These are phyloP conservation scores for Podotricha telesiphe DNA, from an alignment of 2,888 invertebrate genomes.

Conservation along the genomic window DNA sequence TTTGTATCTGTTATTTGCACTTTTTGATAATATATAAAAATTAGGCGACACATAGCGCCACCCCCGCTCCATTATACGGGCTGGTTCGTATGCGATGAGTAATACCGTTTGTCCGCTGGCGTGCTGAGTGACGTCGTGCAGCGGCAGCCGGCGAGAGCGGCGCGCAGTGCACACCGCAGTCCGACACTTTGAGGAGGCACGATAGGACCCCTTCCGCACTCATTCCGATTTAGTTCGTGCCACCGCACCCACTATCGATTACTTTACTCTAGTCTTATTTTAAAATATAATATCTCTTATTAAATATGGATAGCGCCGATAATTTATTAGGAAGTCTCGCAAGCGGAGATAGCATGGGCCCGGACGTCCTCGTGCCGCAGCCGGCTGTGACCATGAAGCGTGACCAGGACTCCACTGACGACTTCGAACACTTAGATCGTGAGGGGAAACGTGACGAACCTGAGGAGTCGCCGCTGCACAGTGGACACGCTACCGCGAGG, in stretches of 20 bases:
- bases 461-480: constrained; percentile 62
- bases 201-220: constrained; percentile 64
- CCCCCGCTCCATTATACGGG: constrained; percentile 53
- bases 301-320: constrained; percentile 69
- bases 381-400: constrained; percentile 69
- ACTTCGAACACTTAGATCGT: constrained; percentile 89
- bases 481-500: constrained; percentile 51
- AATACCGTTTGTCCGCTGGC: constrained; percentile 67
- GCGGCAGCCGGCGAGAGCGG: constrained; percentile 57
- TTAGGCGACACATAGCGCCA: constrained; percentile 53
- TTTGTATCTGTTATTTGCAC: constrained; percentile 8
- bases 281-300: constrained; percentile 46
- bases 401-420: constrained; percentile 88
- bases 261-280: constrained; percentile 49
- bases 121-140: constrained; percentile 77
- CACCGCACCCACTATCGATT: constrained; percentile 68
- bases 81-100: constrained; percentile 66
- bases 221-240: constrained; percentile 51
- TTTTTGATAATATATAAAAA: constrained; percentile 25
- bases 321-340: constrained; percentile 66
- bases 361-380: constrained; percentile 47
- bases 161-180: constrained; percentile 62
- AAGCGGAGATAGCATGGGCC: constrained; percentile 62
- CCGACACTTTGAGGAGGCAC: constrained; percentile 68
- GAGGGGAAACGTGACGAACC: constrained; percentile 73